Evolutionary conservation across 2,797 vertebrate species (phyloP).

Genomic region (Tokudaia muenninki): DNA sequence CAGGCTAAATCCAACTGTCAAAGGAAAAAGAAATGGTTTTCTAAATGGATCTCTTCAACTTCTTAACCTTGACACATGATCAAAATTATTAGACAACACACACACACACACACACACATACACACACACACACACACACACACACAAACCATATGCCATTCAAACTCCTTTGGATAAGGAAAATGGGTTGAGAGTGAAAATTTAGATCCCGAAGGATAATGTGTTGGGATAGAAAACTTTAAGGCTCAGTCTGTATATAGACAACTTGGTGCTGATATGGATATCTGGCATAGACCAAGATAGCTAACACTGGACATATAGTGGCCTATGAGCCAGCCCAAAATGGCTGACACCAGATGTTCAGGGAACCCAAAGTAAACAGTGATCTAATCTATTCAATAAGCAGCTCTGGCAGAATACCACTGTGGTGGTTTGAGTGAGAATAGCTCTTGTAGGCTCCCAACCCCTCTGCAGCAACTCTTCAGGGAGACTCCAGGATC

Average conservation of each 20-base stretch:
- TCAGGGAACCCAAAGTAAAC: not conserved
- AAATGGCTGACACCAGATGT: not conserved
- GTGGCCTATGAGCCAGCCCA: not conserved
- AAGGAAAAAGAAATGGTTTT: slow-evolving; percentile 20
- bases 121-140: not conserved
- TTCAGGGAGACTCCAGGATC: slow-evolving; percentile 14
- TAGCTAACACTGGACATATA: not conserved
- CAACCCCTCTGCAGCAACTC: not conserved
- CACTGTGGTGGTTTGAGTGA: not conserved
- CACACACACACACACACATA: not conserved
- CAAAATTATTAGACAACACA: slow-evolving; percentile 26
- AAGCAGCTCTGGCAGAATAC: not conserved
- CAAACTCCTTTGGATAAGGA: not conserved
- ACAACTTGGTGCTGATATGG: not conserved
- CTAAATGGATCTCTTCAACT: not conserved
- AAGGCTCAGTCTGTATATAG: not conserved
- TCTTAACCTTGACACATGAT: slow-evolving; percentile 17
- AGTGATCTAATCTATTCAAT: not conserved
- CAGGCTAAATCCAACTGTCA: not conserved
- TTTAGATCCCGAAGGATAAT: not conserved
- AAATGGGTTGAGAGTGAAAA: not conserved
- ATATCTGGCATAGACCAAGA: not conserved
- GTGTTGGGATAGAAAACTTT: not conserved
- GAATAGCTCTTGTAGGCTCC: not conserved
- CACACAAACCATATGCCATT: not conserved